Percentiles rank a stretch among this genome's conserved stretches.
Conservation (phyloP, 2,113 vertebrate species). For the Melanocharis versteri region DNA sequence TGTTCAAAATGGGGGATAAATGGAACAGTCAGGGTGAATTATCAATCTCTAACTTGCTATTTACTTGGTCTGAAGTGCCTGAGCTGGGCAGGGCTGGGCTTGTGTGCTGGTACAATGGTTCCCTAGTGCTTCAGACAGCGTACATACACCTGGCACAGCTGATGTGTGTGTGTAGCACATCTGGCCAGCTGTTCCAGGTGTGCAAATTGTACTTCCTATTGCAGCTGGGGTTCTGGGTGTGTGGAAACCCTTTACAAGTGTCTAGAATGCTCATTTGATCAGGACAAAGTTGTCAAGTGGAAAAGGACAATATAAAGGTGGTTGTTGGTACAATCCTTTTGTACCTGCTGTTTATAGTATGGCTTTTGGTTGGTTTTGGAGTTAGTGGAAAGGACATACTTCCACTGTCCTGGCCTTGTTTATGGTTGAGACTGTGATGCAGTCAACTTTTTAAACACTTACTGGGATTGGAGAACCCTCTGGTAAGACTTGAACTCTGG, state of each 20-base stretch:
- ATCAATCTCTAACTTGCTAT: neutral
- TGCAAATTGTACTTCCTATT: neutral
- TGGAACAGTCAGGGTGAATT: neutral
- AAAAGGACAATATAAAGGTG: neutral
- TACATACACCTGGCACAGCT: neutral
- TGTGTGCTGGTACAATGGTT: no score
- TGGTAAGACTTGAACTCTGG: neutral
- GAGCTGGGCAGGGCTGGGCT: neutral
- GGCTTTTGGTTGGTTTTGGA: neutral
- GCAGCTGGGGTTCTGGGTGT: neutral
- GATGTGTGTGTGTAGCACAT: no score
- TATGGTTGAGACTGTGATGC: neutral
- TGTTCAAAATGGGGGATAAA: neutral
- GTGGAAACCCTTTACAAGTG: neutral
- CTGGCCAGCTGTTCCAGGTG: neutral
- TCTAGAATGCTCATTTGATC: neutral
- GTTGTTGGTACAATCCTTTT: neutral
- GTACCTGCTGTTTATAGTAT: accelerated
- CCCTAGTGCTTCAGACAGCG: neutral
- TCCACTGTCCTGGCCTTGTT: neutral
- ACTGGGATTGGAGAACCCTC: neutral
- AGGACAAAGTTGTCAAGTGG: neutral
- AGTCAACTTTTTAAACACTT: neutral
- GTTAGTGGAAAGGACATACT: neutral
- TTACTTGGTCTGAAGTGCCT: neutral